Evolutionary conservation across 2,888 invertebrate species (phyloP).

Genomic region (Hedychridium roseum): DNA sequence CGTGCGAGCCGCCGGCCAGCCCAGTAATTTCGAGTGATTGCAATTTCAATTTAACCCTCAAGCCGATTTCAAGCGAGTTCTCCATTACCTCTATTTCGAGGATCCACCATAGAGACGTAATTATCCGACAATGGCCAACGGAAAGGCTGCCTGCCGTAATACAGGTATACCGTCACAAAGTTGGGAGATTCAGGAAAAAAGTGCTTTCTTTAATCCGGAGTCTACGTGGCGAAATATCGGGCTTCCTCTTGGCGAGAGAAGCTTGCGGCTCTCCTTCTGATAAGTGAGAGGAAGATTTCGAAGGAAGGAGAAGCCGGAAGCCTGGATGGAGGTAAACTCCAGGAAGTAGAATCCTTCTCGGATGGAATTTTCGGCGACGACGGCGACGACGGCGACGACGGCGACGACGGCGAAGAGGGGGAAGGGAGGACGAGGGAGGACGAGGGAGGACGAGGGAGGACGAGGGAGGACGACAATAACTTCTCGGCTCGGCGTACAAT

Average conservation of each 20-base stretch:
- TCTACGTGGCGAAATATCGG: too few relatives aligned
- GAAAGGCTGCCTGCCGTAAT: slow-evolving; percentile 14
- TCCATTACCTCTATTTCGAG: slow-evolving; percentile 43
- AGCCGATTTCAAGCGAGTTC: slow-evolving; percentile 44
- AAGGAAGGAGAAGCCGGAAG: slow-evolving; percentile 8
- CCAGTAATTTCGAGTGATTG: slow-evolving; percentile 44
- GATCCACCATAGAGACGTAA: slow-evolving; percentile 33
- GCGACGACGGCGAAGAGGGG: too few relatives aligned
- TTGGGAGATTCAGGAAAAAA: background rate
- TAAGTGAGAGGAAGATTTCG: too few relatives aligned
- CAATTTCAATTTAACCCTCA: slow-evolving; percentile 45
- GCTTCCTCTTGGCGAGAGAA: too few relatives aligned
- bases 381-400: too few relatives aligned
- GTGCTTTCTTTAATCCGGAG: too few relatives aligned
- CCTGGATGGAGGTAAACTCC: slow-evolving; percentile 17
- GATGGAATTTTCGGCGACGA: slow-evolving; percentile 42
- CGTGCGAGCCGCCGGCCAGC: background rate
- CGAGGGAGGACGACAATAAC: slow-evolving; percentile 61
- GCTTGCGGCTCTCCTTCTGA: too few relatives aligned
- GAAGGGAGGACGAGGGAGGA: slow-evolving; percentile 48
- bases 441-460: slow-evolving; percentile 44
- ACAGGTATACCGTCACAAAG: too few relatives aligned
- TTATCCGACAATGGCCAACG: slow-evolving; percentile 41
- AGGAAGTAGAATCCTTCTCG: slow-evolving; percentile 26
- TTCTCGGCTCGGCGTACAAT: slow-evolving; percentile 62